A percentile compares a stretch with the other conserved stretches of the same genome.
Conservation (phyloP, 2,113 vertebrate genomes). For the Oreochromis aureus region DNA sequence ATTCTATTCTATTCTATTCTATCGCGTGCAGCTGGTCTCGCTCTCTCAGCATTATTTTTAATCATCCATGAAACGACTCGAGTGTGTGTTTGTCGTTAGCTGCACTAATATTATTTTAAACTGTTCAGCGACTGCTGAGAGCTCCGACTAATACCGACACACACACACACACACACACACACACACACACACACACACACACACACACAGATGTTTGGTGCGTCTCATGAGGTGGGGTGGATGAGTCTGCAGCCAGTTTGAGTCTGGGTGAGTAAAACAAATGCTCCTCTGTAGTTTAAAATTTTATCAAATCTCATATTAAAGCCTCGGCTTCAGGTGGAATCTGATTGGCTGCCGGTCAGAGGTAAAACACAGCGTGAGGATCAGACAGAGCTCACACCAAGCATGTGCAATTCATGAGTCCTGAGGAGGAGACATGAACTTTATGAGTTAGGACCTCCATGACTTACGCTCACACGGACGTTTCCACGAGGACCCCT, state of each 20-base stretch:
- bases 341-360: background rate
- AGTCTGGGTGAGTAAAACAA: background rate
- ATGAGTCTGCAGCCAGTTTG: background rate
- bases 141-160: background rate
- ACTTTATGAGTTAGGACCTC: background rate
- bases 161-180: background rate
- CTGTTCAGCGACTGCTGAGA: background rate
- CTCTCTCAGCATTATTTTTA: background rate
- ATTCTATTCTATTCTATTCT: background rate
- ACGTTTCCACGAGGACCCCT: rapidly evolving
- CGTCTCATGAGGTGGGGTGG: background rate
- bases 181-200: background rate
- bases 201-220: background rate
- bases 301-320: rapidly evolving
- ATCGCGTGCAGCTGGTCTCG: background rate
- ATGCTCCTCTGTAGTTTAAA: background rate
- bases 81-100: background rate
- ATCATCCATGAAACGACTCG: background rate
- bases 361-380: background rate
- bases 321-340: rapidly evolving
- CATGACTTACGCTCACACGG: background rate
- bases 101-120: constrained; percentile 5
- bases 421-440: background rate
- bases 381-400: background rate
- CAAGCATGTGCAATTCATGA: background rate